A percentile compares a stretch with the other conserved stretches of the same genome.
These are phyloP conservation scores for Enteromius mattozi DNA, from an alignment of 2,797 vertebrate genomes.

Conservation along the genomic window DNA sequence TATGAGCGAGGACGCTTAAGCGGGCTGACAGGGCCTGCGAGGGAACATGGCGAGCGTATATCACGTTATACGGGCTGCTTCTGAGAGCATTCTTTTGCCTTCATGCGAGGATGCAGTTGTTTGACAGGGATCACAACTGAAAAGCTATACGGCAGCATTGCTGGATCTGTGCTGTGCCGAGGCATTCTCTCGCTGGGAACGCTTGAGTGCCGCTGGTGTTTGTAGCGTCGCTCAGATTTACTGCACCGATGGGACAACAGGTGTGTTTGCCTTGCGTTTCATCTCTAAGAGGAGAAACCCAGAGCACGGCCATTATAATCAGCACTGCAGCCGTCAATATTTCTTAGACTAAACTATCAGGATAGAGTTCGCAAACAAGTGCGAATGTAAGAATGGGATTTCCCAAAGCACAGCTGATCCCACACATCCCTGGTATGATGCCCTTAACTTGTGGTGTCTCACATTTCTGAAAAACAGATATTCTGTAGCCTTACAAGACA, in stretches of 20 bases:
- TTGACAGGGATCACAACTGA: conserved; percentile 53
- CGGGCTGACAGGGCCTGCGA: conserved; percentile 35
- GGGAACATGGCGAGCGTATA: conserved; percentile 25
- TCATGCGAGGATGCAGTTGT: conserved; percentile 40
- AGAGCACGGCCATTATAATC: not conserved
- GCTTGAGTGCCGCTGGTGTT: conserved; percentile 38
- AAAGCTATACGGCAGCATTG: conserved; percentile 34
- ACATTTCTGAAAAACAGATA: not conserved
- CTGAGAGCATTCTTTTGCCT: conserved; percentile 19
- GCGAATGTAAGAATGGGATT: not conserved
- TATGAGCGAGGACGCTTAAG: conserved; percentile 27
- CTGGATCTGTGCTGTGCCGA: not conserved
- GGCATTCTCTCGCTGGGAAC: conserved; percentile 23
- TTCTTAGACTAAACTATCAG: not conserved
- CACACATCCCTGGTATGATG: not conserved
- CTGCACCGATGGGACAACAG: conserved; percentile 11
- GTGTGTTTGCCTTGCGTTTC: conserved; percentile 36
- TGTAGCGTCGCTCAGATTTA: conserved; percentile 36
- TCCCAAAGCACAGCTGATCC: not conserved
- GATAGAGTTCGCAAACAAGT: not conserved
- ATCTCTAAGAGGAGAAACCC: conserved; percentile 7
- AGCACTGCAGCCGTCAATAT: not conserved
- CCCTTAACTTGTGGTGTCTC: not conserved
- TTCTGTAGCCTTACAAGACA: not conserved
- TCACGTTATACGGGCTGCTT: conserved; percentile 39